Evolutionary conservation across 1,140 invertebrate genomes (phyloP), one percentile per base, ranked within the genome.

Genomic region (Drosophila cardini): DNA sequence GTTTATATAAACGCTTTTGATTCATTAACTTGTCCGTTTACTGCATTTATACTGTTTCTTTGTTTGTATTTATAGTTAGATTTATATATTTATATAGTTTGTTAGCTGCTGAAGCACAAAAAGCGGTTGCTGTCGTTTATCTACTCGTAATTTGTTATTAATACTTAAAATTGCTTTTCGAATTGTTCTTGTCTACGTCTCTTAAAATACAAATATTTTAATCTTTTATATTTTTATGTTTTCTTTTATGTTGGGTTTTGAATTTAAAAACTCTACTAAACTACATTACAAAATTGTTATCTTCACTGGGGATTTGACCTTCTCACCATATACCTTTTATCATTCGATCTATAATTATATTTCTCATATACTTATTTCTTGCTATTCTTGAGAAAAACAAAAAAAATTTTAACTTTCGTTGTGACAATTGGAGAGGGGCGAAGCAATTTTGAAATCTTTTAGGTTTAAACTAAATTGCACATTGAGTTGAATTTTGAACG

Each of bases 131-230:
- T 78, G 79, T 62, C 42, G 65, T 65, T 85, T 76, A 72, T 72
- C 83, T 86, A 63, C 48, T 63, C 26, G 13, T 52, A 87, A 75
- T 77, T 83, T 76, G 76, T 86, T 75, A 76, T 84, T 87, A 87
- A 87, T 87, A 87, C 83, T 87, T 87, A 87, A 72, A 84, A 87
- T 87, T 87, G 83, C 83, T 87, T 87, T 85, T 85, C 71, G 68
- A 78, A 81, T 85, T 85, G 56, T 80, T 64, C 58, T 55, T 70
- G 62, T 63, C 76, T 76, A 78, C 68, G 40, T 60, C 79, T 60
- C 79, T 77, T 83, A 87, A 64, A 50, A 36, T 40, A 74, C 58
- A 73, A 40, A 38, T 70, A 69, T 65, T 45, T 53, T 61, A 21
- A 45, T 36, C 16, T 69, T 57, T 71, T 15, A 8, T 42, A 62